Evolutionary conservation across 2,888 invertebrate species (phyloP).

Genomic region (Ochlodes sylvanus): DNA sequence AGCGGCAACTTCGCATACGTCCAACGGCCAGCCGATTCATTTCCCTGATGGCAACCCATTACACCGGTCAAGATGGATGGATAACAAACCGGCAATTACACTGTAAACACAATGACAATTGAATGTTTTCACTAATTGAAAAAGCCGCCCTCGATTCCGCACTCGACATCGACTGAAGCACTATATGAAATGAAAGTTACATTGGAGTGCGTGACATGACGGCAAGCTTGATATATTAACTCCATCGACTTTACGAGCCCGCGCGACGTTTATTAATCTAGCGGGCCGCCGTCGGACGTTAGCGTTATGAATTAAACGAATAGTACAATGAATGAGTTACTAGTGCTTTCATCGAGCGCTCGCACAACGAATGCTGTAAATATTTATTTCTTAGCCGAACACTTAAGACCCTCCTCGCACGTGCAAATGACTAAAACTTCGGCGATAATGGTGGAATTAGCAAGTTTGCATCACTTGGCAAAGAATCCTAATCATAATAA

Average conservation of each 20-base stretch:
- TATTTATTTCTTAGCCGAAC: conserved; percentile 21
- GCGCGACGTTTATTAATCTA: conserved; percentile 78
- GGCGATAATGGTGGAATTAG: conserved; percentile 79
- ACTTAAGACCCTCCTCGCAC: conserved; percentile 25
- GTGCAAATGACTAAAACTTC: conserved; percentile 65
- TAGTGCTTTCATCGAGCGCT: background rate
- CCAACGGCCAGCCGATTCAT: conserved; percentile 67
- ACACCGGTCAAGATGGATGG: conserved; percentile 81
- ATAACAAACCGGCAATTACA: conserved; percentile 82
- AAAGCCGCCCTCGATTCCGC: conserved; percentile 69
- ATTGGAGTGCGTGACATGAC: conserved; percentile 67
- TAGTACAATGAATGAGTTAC: conserved; percentile 21
- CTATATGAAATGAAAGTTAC: conserved; percentile 80
- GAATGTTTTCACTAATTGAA: conserved; percentile 83
- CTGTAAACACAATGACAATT: conserved; percentile 82
- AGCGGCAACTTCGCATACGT: conserved; percentile 67
- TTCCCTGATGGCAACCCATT: conserved; percentile 81
- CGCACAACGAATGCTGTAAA: conserved; percentile 5
- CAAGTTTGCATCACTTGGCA: conserved; percentile 78
- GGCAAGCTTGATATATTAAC: conserved; percentile 72
- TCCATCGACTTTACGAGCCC: conserved; percentile 76
- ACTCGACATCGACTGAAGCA: conserved; percentile 78
- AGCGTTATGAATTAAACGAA: conserved; percentile 65
- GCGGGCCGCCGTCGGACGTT: conserved; percentile 62
- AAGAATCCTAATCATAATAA: conserved; percentile 85